phyloP scores from a whole-genome alignment of 2,113 vertebrate genomes.

The Microtus oregoni region DNA sequence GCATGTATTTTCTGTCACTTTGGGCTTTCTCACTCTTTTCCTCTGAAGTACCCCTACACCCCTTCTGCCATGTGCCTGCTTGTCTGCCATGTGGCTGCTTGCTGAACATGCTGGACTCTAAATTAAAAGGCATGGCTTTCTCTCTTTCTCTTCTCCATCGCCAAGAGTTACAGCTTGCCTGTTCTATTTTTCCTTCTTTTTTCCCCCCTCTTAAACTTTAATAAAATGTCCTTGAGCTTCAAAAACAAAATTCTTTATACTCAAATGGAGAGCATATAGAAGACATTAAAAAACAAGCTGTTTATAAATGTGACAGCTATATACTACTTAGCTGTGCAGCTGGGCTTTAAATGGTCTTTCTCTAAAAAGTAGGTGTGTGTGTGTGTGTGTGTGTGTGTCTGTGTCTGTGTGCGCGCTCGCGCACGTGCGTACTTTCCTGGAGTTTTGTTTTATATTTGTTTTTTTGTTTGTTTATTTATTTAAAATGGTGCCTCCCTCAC shows the following conservation, averaged over 20 bases:
- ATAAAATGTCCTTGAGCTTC: neutral
- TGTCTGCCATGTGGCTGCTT: neutral
- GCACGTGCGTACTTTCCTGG: neutral
- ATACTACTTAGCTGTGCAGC: neutral
- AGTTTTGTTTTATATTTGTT: neutral
- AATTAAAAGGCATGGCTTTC: neutral
- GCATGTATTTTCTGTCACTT: neutral
- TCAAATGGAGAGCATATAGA: conserved; percentile 24
- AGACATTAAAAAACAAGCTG: neutral
- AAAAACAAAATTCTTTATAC: conserved; percentile 11
- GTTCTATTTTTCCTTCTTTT: neutral
- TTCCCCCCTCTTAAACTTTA: neutral
- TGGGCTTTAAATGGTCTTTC: neutral
- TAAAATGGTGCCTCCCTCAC: neutral
- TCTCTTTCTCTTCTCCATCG: neutral
- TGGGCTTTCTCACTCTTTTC: neutral
- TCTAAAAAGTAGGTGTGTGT: neutral
- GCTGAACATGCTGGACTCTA: neutral
- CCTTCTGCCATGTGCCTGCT: neutral
- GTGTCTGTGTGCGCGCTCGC: accelerated
- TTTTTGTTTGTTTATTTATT: neutral
- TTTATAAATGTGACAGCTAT: neutral
- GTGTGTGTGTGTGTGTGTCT: too few relatives aligned
- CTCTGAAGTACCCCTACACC: neutral
- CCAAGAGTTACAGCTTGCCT: neutral